These are phyloP conservation scores for Polyommatus icarus DNA, from an alignment of 2,888 invertebrate species.

Conservation along the genomic window DNA sequence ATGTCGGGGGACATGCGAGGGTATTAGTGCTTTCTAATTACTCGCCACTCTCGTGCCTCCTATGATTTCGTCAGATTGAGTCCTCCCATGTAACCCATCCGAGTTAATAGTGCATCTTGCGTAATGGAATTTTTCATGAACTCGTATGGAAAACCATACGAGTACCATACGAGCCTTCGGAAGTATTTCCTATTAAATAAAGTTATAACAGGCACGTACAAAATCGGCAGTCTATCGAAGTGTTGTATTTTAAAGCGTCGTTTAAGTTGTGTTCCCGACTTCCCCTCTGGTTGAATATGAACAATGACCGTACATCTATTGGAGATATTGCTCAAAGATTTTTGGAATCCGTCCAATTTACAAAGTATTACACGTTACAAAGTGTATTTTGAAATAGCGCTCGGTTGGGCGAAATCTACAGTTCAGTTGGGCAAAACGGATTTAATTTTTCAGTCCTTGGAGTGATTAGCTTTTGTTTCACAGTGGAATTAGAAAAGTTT, in stretches of 20 bases:
- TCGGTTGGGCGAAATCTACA: background rate
- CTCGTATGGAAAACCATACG: too few species aligned
- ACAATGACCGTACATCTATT: background rate
- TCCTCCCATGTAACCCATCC: background rate
- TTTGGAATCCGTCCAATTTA: slow-evolving; percentile 13
- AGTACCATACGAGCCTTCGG: too few species aligned
- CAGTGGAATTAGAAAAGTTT: background rate
- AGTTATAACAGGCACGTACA: background rate
- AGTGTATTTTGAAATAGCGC: slow-evolving; percentile 6
- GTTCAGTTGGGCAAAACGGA: background rate
- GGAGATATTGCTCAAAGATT: background rate
- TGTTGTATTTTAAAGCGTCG: background rate
- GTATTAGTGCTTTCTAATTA: slow-evolving; percentile 1
- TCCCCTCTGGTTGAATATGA: background rate
- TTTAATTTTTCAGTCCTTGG: background rate
- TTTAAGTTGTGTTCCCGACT: background rate
- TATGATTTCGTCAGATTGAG: background rate
- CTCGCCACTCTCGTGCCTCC: background rate
- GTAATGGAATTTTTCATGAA: background rate
- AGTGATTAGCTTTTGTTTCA: background rate
- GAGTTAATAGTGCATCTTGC: background rate
- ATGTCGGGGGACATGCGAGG: background rate
- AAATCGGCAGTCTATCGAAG: background rate
- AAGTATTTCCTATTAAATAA: too few species aligned
- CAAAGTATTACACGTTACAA: slow-evolving; percentile 10